These are phyloP conservation scores for Palythoa heliodiscus DNA, from an alignment of 92 coral and sea anemone genomes.

Conservation along the genomic window DNA sequence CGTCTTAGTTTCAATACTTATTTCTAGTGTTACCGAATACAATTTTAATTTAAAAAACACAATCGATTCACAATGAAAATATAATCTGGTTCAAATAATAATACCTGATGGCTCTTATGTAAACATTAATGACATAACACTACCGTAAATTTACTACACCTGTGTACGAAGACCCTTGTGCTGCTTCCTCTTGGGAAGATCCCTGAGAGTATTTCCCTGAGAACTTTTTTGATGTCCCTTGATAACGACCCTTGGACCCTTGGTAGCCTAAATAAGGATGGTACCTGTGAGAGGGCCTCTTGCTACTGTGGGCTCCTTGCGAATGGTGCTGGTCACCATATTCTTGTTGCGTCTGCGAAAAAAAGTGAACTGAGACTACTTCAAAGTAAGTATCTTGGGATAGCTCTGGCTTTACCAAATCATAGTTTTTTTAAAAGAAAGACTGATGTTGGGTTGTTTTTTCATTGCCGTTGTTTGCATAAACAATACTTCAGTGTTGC, in stretches of 20 bases:
- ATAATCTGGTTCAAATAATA: no score
- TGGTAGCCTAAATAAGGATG: constrained; percentile 25
- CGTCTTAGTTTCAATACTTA: no score
- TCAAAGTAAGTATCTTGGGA: no score
- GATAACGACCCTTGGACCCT: constrained; percentile 39
- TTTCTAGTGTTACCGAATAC: no score
- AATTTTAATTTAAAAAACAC: no score
- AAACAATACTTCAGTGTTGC: no score
- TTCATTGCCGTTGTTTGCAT: no score
- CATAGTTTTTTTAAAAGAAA: no score
- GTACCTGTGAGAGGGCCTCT: constrained; percentile 25
- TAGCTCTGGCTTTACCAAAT: no score
- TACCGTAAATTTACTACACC: neutral
- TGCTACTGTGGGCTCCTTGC: constrained; percentile 38
- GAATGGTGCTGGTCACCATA: constrained; percentile 32
- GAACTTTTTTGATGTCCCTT: constrained; percentile 28
- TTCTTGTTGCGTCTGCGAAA: constrained; percentile 9
- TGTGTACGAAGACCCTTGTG: constrained; percentile 27
- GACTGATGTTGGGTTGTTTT: no score
- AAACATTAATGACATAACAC: neutral
- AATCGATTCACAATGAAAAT: no score
- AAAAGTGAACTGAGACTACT: no score
- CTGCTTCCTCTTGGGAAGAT: constrained; percentile 14
- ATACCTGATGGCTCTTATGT: neutral
- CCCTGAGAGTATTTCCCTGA: constrained; percentile 31